phyloP scores from a whole-genome alignment of 2,797 vertebrate genomes.

The Typhlichthys eigenmanni region DNA sequence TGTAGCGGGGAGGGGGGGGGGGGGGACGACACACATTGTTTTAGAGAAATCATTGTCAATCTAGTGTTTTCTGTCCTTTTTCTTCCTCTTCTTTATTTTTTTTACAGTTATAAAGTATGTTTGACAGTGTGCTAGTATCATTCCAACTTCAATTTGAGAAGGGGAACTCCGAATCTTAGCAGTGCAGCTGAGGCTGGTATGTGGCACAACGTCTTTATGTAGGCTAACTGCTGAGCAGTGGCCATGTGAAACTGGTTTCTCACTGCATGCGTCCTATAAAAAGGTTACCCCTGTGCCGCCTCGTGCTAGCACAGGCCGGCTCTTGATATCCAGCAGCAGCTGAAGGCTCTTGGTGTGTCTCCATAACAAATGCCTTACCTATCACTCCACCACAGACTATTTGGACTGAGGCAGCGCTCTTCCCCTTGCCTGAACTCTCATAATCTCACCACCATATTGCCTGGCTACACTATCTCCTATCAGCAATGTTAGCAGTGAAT shows the following conservation, averaged over 20 bases:
- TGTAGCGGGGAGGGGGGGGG: not conserved
- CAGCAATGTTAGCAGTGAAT: constrained; percentile 9
- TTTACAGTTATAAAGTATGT: constrained; percentile 10
- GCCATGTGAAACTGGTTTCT: constrained; percentile 47
- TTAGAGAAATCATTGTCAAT: too few relatives aligned
- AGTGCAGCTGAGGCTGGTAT: constrained; percentile 24
- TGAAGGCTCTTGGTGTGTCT: constrained; percentile 59
- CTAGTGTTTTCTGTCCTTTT: too few relatives aligned
- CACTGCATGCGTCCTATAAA: constrained; percentile 74
- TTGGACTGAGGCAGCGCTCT: constrained; percentile 31
- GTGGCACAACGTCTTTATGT: constrained; percentile 59
- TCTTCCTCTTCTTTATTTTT: too few relatives aligned
- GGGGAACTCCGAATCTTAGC: constrained; percentile 56
- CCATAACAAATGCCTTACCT: constrained; percentile 61
- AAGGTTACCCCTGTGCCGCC: constrained; percentile 65
- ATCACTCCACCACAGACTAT: constrained; percentile 29
- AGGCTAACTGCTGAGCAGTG: constrained; percentile 31
- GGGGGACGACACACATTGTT: too few relatives aligned
- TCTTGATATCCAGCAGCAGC: constrained; percentile 72
- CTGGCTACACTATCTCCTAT: not conserved
- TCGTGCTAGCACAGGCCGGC: constrained; percentile 35
- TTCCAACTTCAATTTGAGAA: constrained; percentile 24
- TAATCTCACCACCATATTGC: constrained; percentile 10
- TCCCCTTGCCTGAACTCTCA: constrained; percentile 4
- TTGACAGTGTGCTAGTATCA: not conserved